These are phyloP conservation scores for Penaeus japonicus DNA, from an alignment of 1,140 invertebrate genomes.

Conservation along the genomic window DNA sequence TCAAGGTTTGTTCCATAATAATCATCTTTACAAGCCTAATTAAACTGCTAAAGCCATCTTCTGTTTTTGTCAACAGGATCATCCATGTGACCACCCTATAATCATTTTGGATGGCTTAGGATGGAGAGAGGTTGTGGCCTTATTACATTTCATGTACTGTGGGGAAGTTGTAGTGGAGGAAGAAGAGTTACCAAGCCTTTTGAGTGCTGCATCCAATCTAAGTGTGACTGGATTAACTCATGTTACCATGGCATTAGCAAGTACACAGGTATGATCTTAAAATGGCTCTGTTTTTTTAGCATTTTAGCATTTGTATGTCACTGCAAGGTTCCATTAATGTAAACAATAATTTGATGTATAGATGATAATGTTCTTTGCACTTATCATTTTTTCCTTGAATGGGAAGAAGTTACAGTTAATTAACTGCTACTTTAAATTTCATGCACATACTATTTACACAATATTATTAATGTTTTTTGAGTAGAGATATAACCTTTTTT, in stretches of 20 bases:
- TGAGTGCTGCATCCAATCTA: conserved; percentile 41
- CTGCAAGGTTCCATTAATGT: neutral
- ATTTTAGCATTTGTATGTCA: neutral
- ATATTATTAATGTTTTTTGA: too few species aligned
- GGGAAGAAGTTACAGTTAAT: too few species aligned
- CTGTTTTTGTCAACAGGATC: conserved; percentile 32
- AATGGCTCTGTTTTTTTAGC: neutral
- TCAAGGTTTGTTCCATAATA: too few species aligned
- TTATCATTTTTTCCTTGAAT: too few species aligned
- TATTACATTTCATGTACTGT: conserved; percentile 56
- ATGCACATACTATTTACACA: too few species aligned
- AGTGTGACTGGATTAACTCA: conserved; percentile 45
- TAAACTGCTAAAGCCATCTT: neutral
- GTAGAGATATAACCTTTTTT: too few species aligned
- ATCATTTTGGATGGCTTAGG: conserved; percentile 50
- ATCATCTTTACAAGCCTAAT: neutral
- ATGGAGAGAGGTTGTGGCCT: conserved; percentile 34
- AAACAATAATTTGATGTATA: neutral
- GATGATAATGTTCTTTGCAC: too few species aligned
- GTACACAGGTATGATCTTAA: conserved; percentile 22
- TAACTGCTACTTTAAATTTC: too few species aligned
- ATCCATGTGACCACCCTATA: conserved; percentile 55
- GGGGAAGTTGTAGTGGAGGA: conserved; percentile 53
- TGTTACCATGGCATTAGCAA: conserved; percentile 41
- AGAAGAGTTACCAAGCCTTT: conserved; percentile 19